Percentiles rank a stretch among this genome's conserved stretches.
phyloP scores from a whole-genome alignment of 1,140 invertebrate genomes.

The Cotesia chilonis region DNA sequence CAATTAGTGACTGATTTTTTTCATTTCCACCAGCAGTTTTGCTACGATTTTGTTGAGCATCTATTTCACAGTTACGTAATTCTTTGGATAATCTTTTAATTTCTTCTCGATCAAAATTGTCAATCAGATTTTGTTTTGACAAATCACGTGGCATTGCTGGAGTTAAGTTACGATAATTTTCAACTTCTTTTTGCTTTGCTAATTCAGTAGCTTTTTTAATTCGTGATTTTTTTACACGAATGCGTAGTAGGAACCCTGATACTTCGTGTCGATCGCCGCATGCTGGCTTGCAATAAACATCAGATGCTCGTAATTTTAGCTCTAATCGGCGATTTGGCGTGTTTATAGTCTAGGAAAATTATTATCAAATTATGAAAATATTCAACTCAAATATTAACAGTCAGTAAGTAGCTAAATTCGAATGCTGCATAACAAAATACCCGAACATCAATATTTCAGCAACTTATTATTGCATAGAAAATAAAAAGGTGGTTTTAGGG shows the following conservation, averaged over 20 bases:
- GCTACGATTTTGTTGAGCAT: neutral
- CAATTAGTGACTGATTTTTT: neutral
- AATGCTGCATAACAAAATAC: too few relatives aligned
- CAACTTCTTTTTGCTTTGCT: neutral
- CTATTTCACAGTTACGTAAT: too few relatives aligned
- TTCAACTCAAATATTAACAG: neutral
- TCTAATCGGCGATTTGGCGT: conserved; percentile 74
- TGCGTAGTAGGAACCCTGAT: conserved; percentile 77
- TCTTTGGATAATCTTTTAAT: too few relatives aligned
- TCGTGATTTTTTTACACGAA: conserved; percentile 70
- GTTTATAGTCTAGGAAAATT: conserved; percentile 53
- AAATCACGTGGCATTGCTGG: neutral
- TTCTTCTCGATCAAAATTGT: neutral
- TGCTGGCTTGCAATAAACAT: conserved; percentile 83
- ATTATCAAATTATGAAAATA: conserved; percentile 35
- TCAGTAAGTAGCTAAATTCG: neutral
- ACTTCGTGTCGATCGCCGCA: conserved; percentile 75
- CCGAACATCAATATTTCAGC: neutral
- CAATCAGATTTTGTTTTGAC: neutral
- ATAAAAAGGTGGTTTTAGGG: too few relatives aligned
- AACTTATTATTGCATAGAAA: neutral
- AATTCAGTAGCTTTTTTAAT: conserved; percentile 53
- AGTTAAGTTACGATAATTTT: conserved; percentile 29
- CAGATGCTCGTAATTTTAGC: conserved; percentile 82
- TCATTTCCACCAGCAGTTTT: conserved; percentile 8